Evolutionary conservation across 2,888 invertebrate genomes (phyloP).

Genomic region (Drosophila prostipennis): DNA sequence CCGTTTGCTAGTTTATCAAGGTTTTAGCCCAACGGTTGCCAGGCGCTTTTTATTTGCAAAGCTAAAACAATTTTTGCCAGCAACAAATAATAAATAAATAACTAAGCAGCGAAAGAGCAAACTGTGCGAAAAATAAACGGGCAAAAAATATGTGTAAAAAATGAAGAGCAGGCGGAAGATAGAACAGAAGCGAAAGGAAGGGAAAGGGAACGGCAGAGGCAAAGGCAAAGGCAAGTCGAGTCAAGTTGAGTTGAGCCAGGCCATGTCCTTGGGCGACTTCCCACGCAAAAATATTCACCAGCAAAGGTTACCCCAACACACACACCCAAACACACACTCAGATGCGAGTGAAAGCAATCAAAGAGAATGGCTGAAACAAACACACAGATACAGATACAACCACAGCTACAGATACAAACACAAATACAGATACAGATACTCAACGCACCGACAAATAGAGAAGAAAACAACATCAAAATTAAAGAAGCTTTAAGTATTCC

Average conservation of each 20-base stretch:
- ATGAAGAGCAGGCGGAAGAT: conserved; percentile 14
- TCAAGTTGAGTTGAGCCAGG: conserved; percentile 63
- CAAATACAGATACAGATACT: conserved; percentile 41
- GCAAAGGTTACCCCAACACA: conserved; percentile 67
- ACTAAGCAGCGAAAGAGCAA: conserved; percentile 38
- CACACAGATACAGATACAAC: conserved; percentile 35
- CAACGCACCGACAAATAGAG: conserved; percentile 60
- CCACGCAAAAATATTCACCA: conserved; percentile 73
- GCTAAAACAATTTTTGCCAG: conserved; percentile 60
- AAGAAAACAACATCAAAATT: conserved; percentile 79
- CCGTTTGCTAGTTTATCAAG: conserved; percentile 14
- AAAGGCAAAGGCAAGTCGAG: conserved; percentile 57
- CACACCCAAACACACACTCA: conserved; percentile 23
- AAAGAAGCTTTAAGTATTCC: conserved; percentile 80
- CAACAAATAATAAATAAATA: conserved; percentile 69
- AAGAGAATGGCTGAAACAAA: conserved; percentile 48
- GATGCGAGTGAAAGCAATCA: conserved; percentile 46
- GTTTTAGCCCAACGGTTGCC: conserved; percentile 15
- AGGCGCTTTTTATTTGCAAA: conserved; percentile 9
- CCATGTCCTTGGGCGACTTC: conserved; percentile 80
- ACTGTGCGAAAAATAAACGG: conserved; percentile 29
- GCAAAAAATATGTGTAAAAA: conserved; percentile 27
- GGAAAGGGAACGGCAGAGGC: conserved; percentile 22
- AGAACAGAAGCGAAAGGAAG: conserved; percentile 19
- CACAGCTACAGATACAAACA: conserved; percentile 3